Conservation (phyloP, 2,797 vertebrate species). For the Chelmon rostratus region DNA sequence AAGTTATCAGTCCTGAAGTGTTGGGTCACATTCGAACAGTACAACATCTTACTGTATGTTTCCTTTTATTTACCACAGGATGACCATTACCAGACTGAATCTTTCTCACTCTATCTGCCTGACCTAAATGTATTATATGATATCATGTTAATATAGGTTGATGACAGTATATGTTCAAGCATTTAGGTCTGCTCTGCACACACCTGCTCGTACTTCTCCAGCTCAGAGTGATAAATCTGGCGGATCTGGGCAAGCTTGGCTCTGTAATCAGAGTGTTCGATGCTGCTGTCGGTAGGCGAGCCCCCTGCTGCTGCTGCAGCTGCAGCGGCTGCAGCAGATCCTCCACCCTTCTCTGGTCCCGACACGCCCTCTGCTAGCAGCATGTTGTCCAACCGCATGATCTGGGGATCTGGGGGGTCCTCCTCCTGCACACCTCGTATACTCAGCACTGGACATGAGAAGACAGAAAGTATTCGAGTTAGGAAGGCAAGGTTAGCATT, state of each 20-base stretch:
- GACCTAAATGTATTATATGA: not conserved
- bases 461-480: not conserved
- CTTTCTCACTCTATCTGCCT: not conserved
- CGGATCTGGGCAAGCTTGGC: slow-evolving; percentile 94
- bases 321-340: slow-evolving; percentile 88
- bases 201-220: slow-evolving; percentile 97
- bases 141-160: not conserved
- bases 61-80: not conserved
- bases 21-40: not conserved
- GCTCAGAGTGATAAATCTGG: slow-evolving; percentile 94
- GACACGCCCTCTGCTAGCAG: slow-evolving; percentile 93
- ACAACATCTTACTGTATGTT: not conserved
- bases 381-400: slow-evolving; percentile 94
- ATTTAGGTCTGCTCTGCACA: slow-evolving; percentile 52
- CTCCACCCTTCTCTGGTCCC: slow-evolving; percentile 91
- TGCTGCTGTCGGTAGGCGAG: slow-evolving; percentile 92
- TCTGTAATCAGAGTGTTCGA: slow-evolving; percentile 95
- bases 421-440: slow-evolving; percentile 92
- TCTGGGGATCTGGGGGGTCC: slow-evolving; percentile 91
- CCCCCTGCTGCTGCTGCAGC: slow-evolving; percentile 91
- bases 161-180: not conserved
- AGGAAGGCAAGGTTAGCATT: not conserved
- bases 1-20: not conserved
- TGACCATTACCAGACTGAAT: not conserved
- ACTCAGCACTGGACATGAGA: slow-evolving; percentile 86